A percentile compares a stretch with the other conserved stretches of the same genome.
phyloP scores from a whole-genome alignment of 2,797 vertebrate species.

The Acomys russatus region DNA sequence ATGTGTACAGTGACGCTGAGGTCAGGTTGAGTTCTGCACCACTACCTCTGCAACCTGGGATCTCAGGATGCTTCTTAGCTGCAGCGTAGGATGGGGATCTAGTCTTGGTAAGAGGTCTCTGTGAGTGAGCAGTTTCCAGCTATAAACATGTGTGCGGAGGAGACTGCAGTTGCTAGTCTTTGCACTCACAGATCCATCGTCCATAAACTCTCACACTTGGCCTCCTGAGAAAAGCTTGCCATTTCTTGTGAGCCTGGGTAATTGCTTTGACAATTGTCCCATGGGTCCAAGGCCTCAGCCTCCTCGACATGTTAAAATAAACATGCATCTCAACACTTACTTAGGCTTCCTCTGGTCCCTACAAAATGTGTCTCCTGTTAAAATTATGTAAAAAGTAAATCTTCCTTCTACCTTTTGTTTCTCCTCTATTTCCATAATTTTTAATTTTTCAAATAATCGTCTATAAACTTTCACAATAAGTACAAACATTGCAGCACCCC shows the following conservation, averaged over 20 bases:
- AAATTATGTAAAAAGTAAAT: not conserved
- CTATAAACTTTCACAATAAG: not conserved
- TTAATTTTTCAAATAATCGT: not conserved
- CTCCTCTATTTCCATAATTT: not conserved
- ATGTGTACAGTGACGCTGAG: not conserved
- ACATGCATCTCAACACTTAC: not conserved
- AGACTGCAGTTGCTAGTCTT: not conserved
- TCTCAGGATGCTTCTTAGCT: not conserved
- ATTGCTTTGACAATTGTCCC: not conserved
- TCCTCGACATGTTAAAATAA: not conserved
- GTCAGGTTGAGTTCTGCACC: not conserved
- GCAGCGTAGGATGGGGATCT: not conserved
- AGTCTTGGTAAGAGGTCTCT: not conserved
- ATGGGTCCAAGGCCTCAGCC: not conserved
- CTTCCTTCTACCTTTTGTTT: not conserved
- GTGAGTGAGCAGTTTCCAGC: not conserved
- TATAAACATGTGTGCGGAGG: not conserved
- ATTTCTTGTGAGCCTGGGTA: not conserved
- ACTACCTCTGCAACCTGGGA: not conserved
- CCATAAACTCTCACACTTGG: too few relatives aligned
- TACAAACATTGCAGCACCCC: not conserved
- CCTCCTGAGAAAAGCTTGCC: not conserved
- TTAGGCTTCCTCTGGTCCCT: not conserved
- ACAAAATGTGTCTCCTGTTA: not conserved
- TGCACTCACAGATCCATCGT: not conserved